A percentile compares a stretch with the other conserved stretches of the same genome.
phyloP scores from a whole-genome alignment of 2,797 vertebrate genomes.

The Jordanella pulchra region DNA sequence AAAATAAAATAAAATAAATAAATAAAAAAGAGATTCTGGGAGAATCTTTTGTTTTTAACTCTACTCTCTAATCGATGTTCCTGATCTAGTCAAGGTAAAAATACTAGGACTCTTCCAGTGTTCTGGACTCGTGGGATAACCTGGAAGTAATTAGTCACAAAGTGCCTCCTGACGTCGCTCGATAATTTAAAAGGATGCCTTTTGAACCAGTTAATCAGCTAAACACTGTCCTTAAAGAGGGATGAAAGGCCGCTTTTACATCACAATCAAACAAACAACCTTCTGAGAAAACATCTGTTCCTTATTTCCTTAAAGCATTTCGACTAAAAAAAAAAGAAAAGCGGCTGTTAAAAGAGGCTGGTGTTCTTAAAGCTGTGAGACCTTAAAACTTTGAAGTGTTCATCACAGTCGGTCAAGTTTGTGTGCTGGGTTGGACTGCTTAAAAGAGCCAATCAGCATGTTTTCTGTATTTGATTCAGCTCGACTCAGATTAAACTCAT shows the following conservation, averaged over 20 bases:
- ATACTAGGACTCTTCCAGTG: constrained; percentile 9
- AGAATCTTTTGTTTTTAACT: background rate
- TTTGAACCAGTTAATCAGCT: constrained; percentile 21
- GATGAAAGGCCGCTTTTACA: background rate
- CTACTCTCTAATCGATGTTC: constrained; percentile 5
- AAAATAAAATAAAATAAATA: no score
- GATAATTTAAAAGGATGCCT: constrained; percentile 1
- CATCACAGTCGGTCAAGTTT: background rate
- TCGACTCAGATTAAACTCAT: constrained; percentile 11
- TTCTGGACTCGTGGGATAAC: constrained; percentile 8
- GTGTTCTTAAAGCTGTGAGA: background rate
- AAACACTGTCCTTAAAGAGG: constrained; percentile 7
- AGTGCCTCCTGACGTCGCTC: background rate
- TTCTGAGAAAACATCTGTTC: background rate
- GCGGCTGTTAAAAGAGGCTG: background rate
- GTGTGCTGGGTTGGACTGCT: background rate
- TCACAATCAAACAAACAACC: background rate
- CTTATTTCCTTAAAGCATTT: background rate
- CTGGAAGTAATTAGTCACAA: constrained; percentile 25
- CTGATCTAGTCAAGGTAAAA: background rate
- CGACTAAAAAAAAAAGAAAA: background rate
- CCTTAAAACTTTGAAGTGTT: background rate
- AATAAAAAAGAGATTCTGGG: no score
- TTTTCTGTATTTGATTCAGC: background rate
- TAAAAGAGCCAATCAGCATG: background rate